phyloP scores from a whole-genome alignment of 2,888 invertebrate genomes.

The Lissocephala sabroskyi region DNA sequence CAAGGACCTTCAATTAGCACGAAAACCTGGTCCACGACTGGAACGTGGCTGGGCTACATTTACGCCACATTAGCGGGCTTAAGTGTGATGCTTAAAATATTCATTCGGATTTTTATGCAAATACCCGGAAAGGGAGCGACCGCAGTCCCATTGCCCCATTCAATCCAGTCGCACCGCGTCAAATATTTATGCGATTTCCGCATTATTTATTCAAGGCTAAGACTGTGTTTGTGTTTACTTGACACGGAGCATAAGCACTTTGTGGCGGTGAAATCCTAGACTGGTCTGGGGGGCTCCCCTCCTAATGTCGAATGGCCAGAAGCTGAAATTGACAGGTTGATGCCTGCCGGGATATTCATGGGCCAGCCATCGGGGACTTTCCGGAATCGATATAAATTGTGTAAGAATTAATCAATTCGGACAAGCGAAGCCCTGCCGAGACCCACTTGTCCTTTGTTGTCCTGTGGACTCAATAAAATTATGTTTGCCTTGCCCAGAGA shows the following conservation, averaged over 20 bases:
- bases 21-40: neutral
- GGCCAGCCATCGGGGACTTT: neutral
- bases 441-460: no score
- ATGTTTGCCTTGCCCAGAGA: no score
- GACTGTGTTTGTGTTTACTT: constrained; percentile 20
- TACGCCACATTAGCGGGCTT: neutral
- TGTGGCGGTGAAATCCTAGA: constrained; percentile 2
- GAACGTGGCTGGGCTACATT: neutral
- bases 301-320: neutral
- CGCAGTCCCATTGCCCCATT: constrained; percentile 1
- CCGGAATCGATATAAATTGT: no score
- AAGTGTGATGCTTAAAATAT: constrained; percentile 7
- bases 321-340: neutral
- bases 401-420: no score
- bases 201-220: constrained; percentile 22
- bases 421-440: no score
- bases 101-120: constrained; percentile 11
- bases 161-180: constrained; percentile 1
- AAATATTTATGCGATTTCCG: constrained; percentile 22
- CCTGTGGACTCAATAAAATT: no score
- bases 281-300: neutral
- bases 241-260: constrained; percentile 18
- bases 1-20: neutral
- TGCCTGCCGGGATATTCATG: neutral
- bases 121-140: constrained; percentile 1